Percentiles rank a stretch among this genome's conserved stretches.
Conservation (phyloP, 2,888 invertebrate genomes). For the Andrena bucephala region DNA sequence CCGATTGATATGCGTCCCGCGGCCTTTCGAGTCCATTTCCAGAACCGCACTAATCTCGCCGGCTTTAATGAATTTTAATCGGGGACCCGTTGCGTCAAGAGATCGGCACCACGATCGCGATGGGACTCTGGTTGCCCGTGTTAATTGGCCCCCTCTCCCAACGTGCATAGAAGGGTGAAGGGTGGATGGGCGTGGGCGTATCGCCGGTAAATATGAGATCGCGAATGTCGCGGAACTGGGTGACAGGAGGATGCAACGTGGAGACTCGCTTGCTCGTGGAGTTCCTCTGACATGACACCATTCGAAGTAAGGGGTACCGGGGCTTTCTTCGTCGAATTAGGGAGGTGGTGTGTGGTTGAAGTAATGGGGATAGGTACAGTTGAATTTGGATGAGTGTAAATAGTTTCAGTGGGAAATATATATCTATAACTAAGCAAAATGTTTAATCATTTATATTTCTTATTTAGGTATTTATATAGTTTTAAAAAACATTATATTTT, state of each 20-base stretch:
- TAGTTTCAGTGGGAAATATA: too few species aligned
- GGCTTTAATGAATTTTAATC: constrained; percentile 82
- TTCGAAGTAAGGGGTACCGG: too few species aligned
- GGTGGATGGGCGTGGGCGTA: constrained; percentile 39
- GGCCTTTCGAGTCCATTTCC: constrained; percentile 80
- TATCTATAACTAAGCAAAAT: too few species aligned
- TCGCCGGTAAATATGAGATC: constrained; percentile 40
- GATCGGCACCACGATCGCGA: constrained; percentile 63
- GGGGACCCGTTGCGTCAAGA: constrained; percentile 61
- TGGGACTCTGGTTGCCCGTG: constrained; percentile 23
- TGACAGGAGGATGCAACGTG: background rate
- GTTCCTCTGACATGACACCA: background rate
- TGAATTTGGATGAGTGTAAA: too few species aligned
- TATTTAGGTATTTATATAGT: too few species aligned
- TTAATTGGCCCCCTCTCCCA: constrained; percentile 38
- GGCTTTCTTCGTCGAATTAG: too few species aligned
- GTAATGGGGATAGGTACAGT: too few species aligned
- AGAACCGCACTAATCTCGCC: constrained; percentile 78
- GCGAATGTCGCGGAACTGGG: constrained; percentile 13
- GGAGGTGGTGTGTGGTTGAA: too few species aligned
- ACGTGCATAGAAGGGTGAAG: background rate
- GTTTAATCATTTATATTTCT: too few species aligned
- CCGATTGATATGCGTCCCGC: constrained; percentile 83
- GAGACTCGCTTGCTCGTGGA: background rate
- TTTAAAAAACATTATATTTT: too few species aligned